Base-by-base conservation (phyloP, 2,797 vertebrate genomes). In the Serranus cabrilla region DNA sequence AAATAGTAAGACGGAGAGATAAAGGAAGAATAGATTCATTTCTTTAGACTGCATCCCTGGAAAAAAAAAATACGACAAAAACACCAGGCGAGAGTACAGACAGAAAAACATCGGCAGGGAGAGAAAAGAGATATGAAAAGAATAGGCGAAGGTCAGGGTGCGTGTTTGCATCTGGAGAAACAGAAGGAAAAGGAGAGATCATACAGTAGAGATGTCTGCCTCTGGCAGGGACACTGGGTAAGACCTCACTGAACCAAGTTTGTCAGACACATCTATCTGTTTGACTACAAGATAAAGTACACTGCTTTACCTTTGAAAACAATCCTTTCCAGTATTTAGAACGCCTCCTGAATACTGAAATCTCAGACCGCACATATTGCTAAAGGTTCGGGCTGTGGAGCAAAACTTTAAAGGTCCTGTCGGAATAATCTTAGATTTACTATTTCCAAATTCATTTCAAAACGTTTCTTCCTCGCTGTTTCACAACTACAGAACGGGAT, bases 231-330 rank as follows among this genome's bases (percentile, higher is more conserved):
- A 86, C 85, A 49, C 55, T 52, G 83, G 68, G 55, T 80, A 63
- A 87, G 78, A 87, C 83, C 83, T 82, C 71, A 39, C 66, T 82
- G 84, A 91, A 83, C 82, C 77, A 45, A 57, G 61, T 75, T 79
- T 89, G 79, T 86, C 86, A 83, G 81, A 85, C 77, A 79, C 74
- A 88, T 89, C 75, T 82, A 84, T 85, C 80, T 64, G 76, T 87
- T 85, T 50, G 57, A 87, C 82, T 76, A 81, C 70, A 70, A 84
- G 82, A 91, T 85, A 80, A 84, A 87, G 72, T 55, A 50, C 76
- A 69, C 27, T 43, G 67, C 76, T 74, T 76, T 78, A 59, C 58
- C 62, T 87, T 75, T 81, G 55, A 85, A 89, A 85, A 80, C 74
- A 80, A 71, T 65, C 55, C 45, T 66, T 84, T 71, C 71, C 59